Evolutionary conservation across 2,113 vertebrate genomes (phyloP), one percentile per base, ranked within the genome.

Genomic region (Malurus alboscapulatus): DNA sequence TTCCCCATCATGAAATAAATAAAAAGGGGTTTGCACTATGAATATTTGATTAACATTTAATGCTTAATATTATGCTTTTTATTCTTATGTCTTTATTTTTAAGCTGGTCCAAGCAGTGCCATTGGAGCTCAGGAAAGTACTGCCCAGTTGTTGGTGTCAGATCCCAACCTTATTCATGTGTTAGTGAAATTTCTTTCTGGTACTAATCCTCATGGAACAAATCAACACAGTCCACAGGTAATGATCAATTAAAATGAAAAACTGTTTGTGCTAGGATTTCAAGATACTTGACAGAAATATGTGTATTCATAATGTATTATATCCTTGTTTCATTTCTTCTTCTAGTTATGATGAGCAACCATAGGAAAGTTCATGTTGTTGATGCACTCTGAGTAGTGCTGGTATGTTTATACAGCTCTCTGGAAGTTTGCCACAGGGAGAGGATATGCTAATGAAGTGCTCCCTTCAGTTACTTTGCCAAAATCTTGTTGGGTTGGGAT

Each of bases 121-220:
- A 98, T 99, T 94, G 98, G 97, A 95, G 95, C 97, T 95, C 99
- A 98, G 93, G 99, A 99, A 97, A 99, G 98, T 97, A 99, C 99
- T 69, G 99, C 99, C n/a, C 99, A 99, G 54, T 97, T 99, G 96
- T 97, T 99, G 98, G 99, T 99, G 90, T 99, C 98, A 32, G 99
- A 99, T 95, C 98, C 99, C 93, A 99, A 99, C 68, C 97, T 99
- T 55, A 98, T 99, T 85, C 99, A 99, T 44, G 99, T 99, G 44
- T 97, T 99, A 92, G 98, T 99, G 91, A 99, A 99, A 95, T 99
- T 99, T 97, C 98, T 99, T 95, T 99, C 99, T 5, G 99, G 99
- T 75, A 98, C 98, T 93, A 99, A 98, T 97, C 98, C 98, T 95
- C 99, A 99, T 74, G 99, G 99, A 88, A 99, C 98, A 57, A 99